Evolutionary conservation across 2,888 invertebrate genomes (phyloP).

Genomic region (Oscheius sp.): DNA sequence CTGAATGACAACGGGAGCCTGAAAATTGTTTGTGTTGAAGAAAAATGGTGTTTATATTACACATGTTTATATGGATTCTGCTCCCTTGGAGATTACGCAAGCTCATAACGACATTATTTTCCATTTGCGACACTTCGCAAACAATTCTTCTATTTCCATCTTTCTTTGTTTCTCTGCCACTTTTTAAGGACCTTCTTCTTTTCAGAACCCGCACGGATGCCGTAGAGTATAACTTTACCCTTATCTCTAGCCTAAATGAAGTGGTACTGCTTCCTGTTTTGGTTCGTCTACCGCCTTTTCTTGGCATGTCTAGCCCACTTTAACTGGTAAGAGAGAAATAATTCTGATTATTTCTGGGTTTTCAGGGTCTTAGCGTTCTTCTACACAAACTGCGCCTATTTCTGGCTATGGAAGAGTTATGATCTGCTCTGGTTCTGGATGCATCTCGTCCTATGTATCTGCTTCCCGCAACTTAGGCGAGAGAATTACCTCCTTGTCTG

Average conservation of each 20-base stretch:
- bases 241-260: constrained; percentile 35
- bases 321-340: constrained; percentile 57
- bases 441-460: constrained; percentile 68
- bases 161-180: too few species aligned
- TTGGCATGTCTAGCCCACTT: constrained; percentile 71
- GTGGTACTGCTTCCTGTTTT: constrained; percentile 69
- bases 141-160: too few species aligned
- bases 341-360: background rate
- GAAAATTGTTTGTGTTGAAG: too few species aligned
- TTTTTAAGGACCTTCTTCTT: too few species aligned
- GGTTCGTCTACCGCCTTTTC: constrained; percentile 69
- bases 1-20: too few species aligned
- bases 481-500: constrained; percentile 63
- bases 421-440: constrained; percentile 73
- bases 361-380: constrained; percentile 55
- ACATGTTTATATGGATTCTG: too few species aligned
- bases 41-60: too few species aligned
- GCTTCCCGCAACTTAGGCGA: constrained; percentile 64
- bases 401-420: constrained; percentile 70
- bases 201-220: background rate
- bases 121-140: too few species aligned
- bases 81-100: too few species aligned
- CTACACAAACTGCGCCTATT: constrained; percentile 70
- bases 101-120: too few species aligned
- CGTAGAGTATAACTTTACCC: background rate